These are phyloP conservation scores for Aethes cnicana DNA, from an alignment of 2,888 invertebrate species.

Conservation along the genomic window DNA sequence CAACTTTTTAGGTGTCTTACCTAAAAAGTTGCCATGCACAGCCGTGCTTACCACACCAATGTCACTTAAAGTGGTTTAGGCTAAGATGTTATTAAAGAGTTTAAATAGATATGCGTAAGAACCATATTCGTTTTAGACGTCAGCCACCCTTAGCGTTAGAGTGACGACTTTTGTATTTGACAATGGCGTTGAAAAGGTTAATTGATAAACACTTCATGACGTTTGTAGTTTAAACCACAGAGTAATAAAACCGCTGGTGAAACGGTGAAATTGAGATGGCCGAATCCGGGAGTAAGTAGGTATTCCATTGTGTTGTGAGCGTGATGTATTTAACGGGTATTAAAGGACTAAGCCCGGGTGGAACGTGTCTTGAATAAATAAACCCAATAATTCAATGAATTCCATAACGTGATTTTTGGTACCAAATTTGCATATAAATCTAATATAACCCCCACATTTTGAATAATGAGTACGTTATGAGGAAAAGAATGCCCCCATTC, in stretches of 20 bases:
- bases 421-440: slow-evolving; percentile 65
- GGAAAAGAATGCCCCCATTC: slow-evolving; percentile 56
- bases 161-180: too few species aligned
- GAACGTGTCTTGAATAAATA: slow-evolving; percentile 56
- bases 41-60: too few species aligned
- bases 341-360: slow-evolving; percentile 38
- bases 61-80: too few species aligned
- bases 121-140: too few species aligned
- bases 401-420: slow-evolving; percentile 51
- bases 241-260: background rate
- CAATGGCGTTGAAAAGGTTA: too few species aligned
- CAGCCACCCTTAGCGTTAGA: too few species aligned
- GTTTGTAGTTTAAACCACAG: background rate
- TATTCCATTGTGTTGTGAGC: background rate
- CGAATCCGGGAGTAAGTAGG: background rate
- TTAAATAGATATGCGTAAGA: too few species aligned
- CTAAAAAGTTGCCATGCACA: too few species aligned
- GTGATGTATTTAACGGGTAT: background rate
- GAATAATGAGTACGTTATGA: slow-evolving; percentile 57
- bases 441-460: slow-evolving; percentile 60
- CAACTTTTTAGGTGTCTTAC: too few species aligned
- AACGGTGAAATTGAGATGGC: slow-evolving; percentile 1
- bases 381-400: slow-evolving; percentile 50
- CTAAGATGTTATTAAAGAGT: too few species aligned
- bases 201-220: too few species aligned